Evolutionary conservation across 1,140 invertebrate species (phyloP), one percentile per base, ranked within the genome.

Genomic region (Leptinotarsa defecta): DNA sequence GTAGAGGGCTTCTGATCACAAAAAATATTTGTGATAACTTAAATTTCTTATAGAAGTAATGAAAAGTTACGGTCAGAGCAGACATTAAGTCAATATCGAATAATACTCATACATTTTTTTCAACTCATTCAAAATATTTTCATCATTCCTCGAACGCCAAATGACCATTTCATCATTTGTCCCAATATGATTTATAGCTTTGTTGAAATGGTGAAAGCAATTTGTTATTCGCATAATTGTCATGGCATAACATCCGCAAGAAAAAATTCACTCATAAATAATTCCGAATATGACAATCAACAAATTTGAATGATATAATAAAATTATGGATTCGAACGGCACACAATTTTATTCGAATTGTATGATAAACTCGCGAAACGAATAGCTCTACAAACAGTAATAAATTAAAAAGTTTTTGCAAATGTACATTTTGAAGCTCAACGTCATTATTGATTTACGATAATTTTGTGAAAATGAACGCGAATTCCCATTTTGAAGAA

Each of bases 401-500:
- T 82, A 82, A 82, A 82, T 82, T 81, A 81, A 77, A 80, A 81
- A 82, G 73, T 82, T 82, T 82, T 80, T 71, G 70, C 77, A 74
- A 78, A 79, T 80, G 78, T 81, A 81, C 80, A 81, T 80, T 83
- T 83, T 83, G 82, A 83, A 84, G 83, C 82, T 83, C 81, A 81
- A 77, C 80, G 83, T 83, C 83, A 80, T 78, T 81, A 78, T 81
- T 84, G 83, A 84, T 84, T 84, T 84, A 84, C 83, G 83, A 80
- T 84, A 84, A 84, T 84, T 84, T 84, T 83, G 83, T 84, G 83
- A 84, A 83, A 84, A 84, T 84, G 83, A 84, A 84, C 82, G 82
- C 81, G 78, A 83, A 82, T 82, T 82, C 83, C 83, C 82, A 83
- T 84, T 84, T 83, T 83, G 82, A 83, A 83, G 83, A 83, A 84